Base-by-base conservation (phyloP, 2,888 invertebrate genomes). In the Pristionchus fissidentatus region DNA sequence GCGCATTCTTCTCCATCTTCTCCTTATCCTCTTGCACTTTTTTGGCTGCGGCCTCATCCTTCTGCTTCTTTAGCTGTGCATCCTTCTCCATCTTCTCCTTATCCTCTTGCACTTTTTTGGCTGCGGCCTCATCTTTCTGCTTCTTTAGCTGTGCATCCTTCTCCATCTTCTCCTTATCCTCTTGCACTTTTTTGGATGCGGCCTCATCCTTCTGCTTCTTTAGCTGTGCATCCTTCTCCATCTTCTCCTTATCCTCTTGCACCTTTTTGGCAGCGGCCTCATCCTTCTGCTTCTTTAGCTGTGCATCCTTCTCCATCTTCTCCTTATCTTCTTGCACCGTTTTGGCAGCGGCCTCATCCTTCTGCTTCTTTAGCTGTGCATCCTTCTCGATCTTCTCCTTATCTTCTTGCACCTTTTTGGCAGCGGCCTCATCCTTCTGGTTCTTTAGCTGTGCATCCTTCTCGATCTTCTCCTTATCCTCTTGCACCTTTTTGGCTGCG, bases 181-280 rank as follows among this genome's bases (percentile, higher is more conserved):
- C 83, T 13, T 43, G 62, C 41, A 84, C 46, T 26, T 60, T 38
- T 57, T 84, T 84, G 55, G 75, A n/a, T n/a, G 26, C 41, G 19
- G 52, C 84, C 3, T 84, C 84, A 60, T 84, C 83, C 46, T 60
- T 62, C 83, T 84, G 84, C 84, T 84, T 84, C n/a, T 41, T 77
- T 10, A 26, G 77, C 13, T 43, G 77, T 22, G 10, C 52, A 41
- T 78, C n/a, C 66, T 84, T 60, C n/a, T n/a, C 66, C 22, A 84
- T 49, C 49, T 49, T 49, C 49, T 49, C 19, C 13, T 10, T 19
- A 49, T 49, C 49, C 19, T 49, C 49, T 49, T 10, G 13, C 49
- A 15, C 19, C 49, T 49, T 49, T 19, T 49, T 49, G 10, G 49
- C 49, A 49, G 49, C 49, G 49, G 49, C 49, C 19, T 49, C 49